Percentiles rank a stretch among this genome's conserved stretches.
Evolutionary conservation across 2,888 invertebrate genomes (phyloP).

Genomic region (Lasioglossum morio): DNA sequence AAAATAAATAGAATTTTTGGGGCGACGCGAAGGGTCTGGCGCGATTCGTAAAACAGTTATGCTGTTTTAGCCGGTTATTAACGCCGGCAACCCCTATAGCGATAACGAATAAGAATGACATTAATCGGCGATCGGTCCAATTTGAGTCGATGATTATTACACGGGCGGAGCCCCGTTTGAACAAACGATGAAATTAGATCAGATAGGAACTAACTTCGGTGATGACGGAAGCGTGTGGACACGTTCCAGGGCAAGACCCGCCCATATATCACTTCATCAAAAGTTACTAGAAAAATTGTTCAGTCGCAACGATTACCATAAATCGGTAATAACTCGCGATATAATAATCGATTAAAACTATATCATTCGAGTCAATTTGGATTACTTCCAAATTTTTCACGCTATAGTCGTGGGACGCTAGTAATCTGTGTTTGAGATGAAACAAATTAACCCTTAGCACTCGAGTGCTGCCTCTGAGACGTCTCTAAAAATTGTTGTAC

Average conservation of each 20-base stretch:
- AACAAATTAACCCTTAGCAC: no score
- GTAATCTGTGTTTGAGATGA: no score
- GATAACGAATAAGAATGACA: constrained; percentile 42
- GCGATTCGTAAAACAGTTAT: constrained; percentile 20
- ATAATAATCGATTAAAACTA: not conserved
- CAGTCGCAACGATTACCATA: not conserved
- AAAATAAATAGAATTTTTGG: not conserved
- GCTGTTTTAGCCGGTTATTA: constrained; percentile 23
- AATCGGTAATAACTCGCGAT: not conserved
- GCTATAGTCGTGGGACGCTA: not conserved
- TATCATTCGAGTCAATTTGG: not conserved
- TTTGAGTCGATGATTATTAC: constrained; percentile 66
- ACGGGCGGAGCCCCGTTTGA: constrained; percentile 66
- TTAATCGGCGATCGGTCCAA: constrained; percentile 62
- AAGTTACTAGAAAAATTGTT: constrained; percentile 25
- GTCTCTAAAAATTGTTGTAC: no score
- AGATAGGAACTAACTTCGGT: constrained; percentile 57
- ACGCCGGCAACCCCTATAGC: constrained; percentile 17
- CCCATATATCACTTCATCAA: constrained; percentile 35
- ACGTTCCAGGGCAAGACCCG: constrained; percentile 43
- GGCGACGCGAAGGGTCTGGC: not conserved
- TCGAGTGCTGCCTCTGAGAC: no score
- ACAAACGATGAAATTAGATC: constrained; percentile 69
- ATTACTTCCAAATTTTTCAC: not conserved
- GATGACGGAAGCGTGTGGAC: constrained; percentile 55